Base-by-base conservation (phyloP, 2,888 invertebrate genomes). In the Cataglyphis rosenhaueri region DNA sequence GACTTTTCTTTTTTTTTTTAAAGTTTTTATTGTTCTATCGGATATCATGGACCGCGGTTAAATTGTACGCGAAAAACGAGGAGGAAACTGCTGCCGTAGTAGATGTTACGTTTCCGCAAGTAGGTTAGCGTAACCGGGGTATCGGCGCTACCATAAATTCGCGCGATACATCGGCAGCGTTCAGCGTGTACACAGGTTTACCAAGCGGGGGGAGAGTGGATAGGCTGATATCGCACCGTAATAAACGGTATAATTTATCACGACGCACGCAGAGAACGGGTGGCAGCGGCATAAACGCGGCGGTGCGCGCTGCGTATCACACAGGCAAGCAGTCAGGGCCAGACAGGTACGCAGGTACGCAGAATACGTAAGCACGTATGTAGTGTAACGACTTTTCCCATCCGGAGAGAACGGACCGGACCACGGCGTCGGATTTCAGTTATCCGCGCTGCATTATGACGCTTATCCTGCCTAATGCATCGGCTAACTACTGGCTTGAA, bases 81-180 rank as follows among this genome's bases (percentile, higher is more conserved):
- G 25, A 64, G 48, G 35, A 29, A 52, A 32, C 12, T 18, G 21
- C 38, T 71, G 18, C 5, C 29, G 32, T 41, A 61, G 59, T 61
- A 71, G 68, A 44, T 73, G 44, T 71, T 59, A 73, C 57, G 74
- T 59, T 79, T 71, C 59, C 78, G 73, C 73, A 79, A 79, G 78
- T 79, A 79, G 78, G 78, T 79, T 79, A 79, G 44, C 78, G 73
- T 79, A 73, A 79, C 73, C 74, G 62, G 64, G 83, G 35, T 84
- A 84, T 84, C 83, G 83, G 66, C 73, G 73, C 73, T 65, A 68
- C 74, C 82, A 84, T 84, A 84, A 84, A 84, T 84, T 82, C 83
- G 48, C 52, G 61, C 66, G 83, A 82, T 84, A 84, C 73, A 78
- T 82, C 61, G 78, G 78, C 44, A 71, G 44, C 59, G 78, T 79